Conservation (phyloP, 2,888 invertebrate genomes). For the Standfussiana lucernea region DNA sequence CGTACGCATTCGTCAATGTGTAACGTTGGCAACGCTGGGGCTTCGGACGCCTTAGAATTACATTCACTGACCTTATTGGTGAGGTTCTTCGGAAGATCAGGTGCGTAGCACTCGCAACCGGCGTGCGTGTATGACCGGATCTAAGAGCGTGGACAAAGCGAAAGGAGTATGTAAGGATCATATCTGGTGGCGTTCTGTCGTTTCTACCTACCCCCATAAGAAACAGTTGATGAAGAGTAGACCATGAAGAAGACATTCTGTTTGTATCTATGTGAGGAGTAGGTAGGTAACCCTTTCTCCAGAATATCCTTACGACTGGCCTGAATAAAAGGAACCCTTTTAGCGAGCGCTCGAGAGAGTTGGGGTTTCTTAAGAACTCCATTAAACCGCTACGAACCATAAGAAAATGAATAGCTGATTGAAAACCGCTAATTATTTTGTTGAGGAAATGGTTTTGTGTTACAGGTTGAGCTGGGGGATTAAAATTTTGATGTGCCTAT, state of each 20-base stretch:
- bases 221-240: background rate
- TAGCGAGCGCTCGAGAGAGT: constrained; percentile 13
- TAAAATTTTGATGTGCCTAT: background rate
- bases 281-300: constrained; percentile 18
- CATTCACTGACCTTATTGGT: background rate
- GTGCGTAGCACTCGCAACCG: background rate
- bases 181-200: background rate
- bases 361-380: constrained; percentile 29
- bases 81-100: background rate
- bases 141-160: too few relatives aligned
- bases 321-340: constrained; percentile 48
- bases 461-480: background rate
- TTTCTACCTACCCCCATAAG: background rate
- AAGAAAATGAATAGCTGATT: constrained; percentile 28
- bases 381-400: constrained; percentile 21
- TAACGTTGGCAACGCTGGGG: background rate
- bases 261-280: background rate
- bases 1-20: background rate
- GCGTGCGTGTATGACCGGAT: background rate
- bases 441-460: constrained; percentile 2
- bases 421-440: constrained; percentile 14
- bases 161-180: background rate
- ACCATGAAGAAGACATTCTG: background rate
- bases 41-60: background rate
- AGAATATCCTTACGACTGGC: constrained; percentile 15